Evolutionary conservation across 2,797 vertebrate species (phyloP), one percentile per base, ranked within the genome.

Genomic region (Anguilla megastoma): DNA sequence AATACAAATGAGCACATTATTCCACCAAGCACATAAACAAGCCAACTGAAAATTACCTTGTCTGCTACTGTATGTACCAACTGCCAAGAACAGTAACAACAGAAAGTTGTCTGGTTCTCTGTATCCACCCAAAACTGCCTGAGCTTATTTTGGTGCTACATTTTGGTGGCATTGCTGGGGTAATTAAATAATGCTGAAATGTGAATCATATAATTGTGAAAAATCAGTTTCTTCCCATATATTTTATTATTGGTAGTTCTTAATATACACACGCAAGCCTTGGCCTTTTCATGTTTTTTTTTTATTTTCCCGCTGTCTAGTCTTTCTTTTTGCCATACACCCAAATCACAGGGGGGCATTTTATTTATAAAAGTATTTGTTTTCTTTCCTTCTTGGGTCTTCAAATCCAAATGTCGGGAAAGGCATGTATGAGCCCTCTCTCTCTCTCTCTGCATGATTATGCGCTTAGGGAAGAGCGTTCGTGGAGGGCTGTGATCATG

Each of bases 21-120:
- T 87, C 85, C 86, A 88, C 58, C 66, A 89, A 88, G 88, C 87
- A 91, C 89, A 91, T 90, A 90, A 90, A 92, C 87, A 89, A 87
- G 85, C 84, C 87, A 89, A 87, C 16, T 41, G 33, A 79, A 79
- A 79, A 79, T 45, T 21, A 41, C 74, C 9, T 76, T 76, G 71
- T 79, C 14, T 79, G 74, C 74, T 79, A 41, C 74, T 79, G 74
- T 79, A 41, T 79, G 74, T 79, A 6, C 16, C 33, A 79, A 21
- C 14, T 6, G 33, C 33, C 74, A 41, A 12, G 33, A 79, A 21
- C 74, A 41, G 33, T 41, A 36, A 14, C 45, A 14, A 41, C 5
- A 36, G 36, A 21, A 41, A 79, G 33, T 21, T 3, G 33, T 41
- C 33, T 79, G 74, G 30, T 21, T 16, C 2, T 41, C 2, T 79